Conservation (phyloP, 1,140 invertebrate species). For the Muscidifurax raptorellus region DNA sequence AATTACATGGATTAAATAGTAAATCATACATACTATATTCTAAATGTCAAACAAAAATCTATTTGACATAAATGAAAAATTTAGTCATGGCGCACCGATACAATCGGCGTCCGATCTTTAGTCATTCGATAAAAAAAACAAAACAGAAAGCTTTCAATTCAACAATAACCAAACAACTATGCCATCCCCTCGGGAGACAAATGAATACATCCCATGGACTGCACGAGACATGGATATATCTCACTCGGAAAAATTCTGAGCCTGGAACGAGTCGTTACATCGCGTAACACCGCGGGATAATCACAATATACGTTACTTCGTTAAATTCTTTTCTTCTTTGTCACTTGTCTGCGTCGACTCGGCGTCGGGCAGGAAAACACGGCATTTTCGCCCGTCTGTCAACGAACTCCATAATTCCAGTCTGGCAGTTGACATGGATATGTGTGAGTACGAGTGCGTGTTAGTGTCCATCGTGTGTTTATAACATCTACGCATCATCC, state of each 20-base stretch:
- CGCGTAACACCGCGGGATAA: not conserved
- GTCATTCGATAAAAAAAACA: constrained; percentile 33
- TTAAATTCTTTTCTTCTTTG: not conserved
- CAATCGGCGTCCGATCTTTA: not conserved
- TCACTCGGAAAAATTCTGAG: constrained; percentile 23
- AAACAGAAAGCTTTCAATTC: not conserved
- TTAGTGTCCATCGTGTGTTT: not conserved
- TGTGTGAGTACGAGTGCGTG: too few species aligned
- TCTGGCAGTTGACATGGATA: not conserved
- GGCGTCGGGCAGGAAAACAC: not conserved
- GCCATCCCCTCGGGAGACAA: not conserved
- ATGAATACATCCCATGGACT: not conserved
- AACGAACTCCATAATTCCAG: not conserved
- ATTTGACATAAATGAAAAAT: constrained; percentile 40
- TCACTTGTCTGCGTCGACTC: not conserved
- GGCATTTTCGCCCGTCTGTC: not conserved
- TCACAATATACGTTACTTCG: not conserved
- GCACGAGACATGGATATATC: not conserved
- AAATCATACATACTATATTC: not conserved
- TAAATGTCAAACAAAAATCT: not conserved
- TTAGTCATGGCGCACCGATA: not conserved
- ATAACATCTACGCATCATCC: too few species aligned
- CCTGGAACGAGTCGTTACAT: not conserved
- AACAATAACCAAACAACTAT: constrained; percentile 33
- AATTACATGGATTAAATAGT: not conserved